A percentile compares a stretch with the other conserved stretches of the same genome.
Evolutionary conservation across 2,888 invertebrate genomes (phyloP).

Genomic region (Campopleginae sp.): DNA sequence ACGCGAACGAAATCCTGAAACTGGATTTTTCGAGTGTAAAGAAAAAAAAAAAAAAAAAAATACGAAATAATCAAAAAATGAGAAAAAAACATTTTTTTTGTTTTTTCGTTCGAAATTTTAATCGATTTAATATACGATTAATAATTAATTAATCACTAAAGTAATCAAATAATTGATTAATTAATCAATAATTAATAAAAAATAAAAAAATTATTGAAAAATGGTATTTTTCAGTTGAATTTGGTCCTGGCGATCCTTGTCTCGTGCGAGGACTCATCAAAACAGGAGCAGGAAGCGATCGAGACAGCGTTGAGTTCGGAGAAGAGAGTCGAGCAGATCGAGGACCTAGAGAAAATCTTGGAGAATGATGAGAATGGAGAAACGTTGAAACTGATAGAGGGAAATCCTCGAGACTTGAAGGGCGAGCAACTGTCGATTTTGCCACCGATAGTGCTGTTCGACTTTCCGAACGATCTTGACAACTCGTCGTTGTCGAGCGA

Average conservation of each 20-base stretch:
- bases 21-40: too few relatives aligned
- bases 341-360: slow-evolving; percentile 9
- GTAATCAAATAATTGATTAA: too few relatives aligned
- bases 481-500: slow-evolving; percentile 72
- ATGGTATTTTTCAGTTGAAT: slow-evolving; percentile 75
- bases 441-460: slow-evolving; percentile 81
- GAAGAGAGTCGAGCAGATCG: background rate
- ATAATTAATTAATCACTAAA: too few relatives aligned
- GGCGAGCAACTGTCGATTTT: slow-evolving; percentile 76
- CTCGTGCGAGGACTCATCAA: slow-evolving; percentile 60
- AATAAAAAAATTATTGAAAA: background rate
- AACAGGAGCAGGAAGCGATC: slow-evolving; percentile 25
- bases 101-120: background rate
- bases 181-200: background rate
- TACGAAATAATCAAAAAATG: too few relatives aligned
- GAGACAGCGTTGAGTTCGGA: background rate
- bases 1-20: too few relatives aligned
- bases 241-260: slow-evolving; percentile 73
- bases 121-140: too few relatives aligned
- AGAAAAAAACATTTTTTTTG: too few relatives aligned
- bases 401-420: slow-evolving; percentile 39
- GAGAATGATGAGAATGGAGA: slow-evolving; percentile 49
- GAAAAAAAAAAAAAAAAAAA: background rate
- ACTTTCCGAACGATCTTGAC: slow-evolving; percentile 78
- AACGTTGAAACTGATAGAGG: slow-evolving; percentile 41